Percentiles rank a stretch among this genome's conserved stretches.
phyloP scores from a whole-genome alignment of 1,140 invertebrate species.

The Drosophila mojavensis region DNA sequence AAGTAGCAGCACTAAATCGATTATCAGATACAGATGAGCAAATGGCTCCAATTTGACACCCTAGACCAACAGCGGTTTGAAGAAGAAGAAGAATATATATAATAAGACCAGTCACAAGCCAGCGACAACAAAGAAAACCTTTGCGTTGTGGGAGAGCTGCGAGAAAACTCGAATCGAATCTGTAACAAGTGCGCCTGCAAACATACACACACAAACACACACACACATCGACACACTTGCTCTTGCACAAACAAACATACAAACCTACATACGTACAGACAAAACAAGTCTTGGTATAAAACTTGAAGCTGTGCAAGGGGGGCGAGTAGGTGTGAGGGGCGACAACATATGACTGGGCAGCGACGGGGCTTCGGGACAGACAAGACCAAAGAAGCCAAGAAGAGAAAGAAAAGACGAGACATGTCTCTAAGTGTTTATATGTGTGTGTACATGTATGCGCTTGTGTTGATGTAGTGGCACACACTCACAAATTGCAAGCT shows the following conservation, averaged over 20 bases:
- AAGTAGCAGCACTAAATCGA: not conserved
- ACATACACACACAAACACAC: not conserved
- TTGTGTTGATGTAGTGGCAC: slow-evolving; percentile 21
- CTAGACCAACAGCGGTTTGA: not conserved
- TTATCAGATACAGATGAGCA: not conserved
- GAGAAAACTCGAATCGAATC: slow-evolving; percentile 39
- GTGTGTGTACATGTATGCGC: not conserved
- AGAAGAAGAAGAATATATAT: not conserved
- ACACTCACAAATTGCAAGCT: slow-evolving; percentile 7
- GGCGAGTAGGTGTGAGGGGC: not conserved
- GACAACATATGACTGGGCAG: slow-evolving; percentile 16
- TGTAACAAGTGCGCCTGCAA: slow-evolving; percentile 67
- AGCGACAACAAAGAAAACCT: slow-evolving; percentile 46
- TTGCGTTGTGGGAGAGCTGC: slow-evolving; percentile 26
- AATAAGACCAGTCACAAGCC: slow-evolving; percentile 19
- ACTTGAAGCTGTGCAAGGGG: not conserved
- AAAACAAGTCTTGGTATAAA: slow-evolving; percentile 32
- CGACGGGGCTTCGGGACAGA: slow-evolving; percentile 8
- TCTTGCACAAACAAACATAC: not conserved
- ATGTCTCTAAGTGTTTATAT: slow-evolving; percentile 16
- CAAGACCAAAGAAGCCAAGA: slow-evolving; percentile 23
- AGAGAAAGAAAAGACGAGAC: slow-evolving; percentile 41
- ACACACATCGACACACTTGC: not conserved
- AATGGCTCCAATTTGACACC: not conserved
- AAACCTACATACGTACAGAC: slow-evolving; percentile 5